A percentile compares a stretch with the other conserved stretches of the same genome.
Conservation (phyloP, 2,888 invertebrate genomes). For the Drosophila vallismaia region DNA sequence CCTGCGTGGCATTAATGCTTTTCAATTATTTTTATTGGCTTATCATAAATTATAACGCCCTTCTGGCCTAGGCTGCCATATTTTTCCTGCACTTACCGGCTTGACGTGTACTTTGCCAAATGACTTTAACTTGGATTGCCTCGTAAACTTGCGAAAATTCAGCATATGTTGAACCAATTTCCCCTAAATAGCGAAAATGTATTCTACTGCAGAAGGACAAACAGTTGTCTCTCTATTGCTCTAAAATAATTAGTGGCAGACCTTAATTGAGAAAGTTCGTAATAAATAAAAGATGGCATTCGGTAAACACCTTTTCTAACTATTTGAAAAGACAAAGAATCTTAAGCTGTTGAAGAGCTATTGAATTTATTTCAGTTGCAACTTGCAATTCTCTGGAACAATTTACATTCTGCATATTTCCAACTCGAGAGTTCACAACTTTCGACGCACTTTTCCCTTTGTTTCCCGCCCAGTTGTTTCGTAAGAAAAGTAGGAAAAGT, state of each 20-base stretch:
- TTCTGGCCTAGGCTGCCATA: constrained; percentile 58
- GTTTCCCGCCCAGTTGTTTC: not conserved
- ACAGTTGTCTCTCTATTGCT: not conserved
- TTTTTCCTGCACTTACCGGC: constrained; percentile 43
- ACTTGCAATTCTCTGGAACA: not conserved
- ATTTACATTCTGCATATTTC: constrained; percentile 69
- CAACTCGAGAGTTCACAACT: constrained; percentile 63
- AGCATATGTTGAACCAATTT: constrained; percentile 28
- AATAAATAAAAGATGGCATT: not conserved
- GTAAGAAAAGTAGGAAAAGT: constrained; percentile 11
- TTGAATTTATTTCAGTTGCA: constrained; percentile 1
- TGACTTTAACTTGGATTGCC: constrained; percentile 29
- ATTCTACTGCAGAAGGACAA: constrained; percentile 1
- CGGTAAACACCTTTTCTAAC: not conserved
- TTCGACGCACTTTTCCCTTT: constrained; percentile 25
- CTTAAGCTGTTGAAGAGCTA: not conserved
- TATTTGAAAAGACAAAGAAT: not conserved
- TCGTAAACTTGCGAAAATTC: constrained; percentile 31
- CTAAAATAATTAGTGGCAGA: not conserved
- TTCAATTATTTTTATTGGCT: constrained; percentile 76
- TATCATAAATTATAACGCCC: constrained; percentile 68
- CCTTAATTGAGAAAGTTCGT: not conserved
- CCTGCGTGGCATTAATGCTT: constrained; percentile 60
- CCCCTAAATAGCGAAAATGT: constrained; percentile 4
- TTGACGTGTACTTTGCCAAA: constrained; percentile 33